Base-by-base conservation (phyloP, 2,888 invertebrate species). In the Meandrusa payeni region DNA sequence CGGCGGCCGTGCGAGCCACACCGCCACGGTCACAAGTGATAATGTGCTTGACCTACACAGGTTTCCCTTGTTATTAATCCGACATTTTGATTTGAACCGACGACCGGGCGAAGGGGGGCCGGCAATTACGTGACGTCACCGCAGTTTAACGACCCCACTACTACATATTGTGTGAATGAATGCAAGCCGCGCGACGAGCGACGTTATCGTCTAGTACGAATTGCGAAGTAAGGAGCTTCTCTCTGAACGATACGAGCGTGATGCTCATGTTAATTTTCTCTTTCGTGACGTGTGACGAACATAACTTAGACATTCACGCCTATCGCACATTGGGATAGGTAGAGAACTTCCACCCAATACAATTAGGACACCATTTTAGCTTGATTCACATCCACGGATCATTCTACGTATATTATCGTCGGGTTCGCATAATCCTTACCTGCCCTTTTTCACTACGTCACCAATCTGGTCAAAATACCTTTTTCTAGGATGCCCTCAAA, bases 61-160 rank as follows among this genome's bases (percentile, higher is more conserved):
- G 66, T 72, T 70, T 82, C 86, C 85, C 78, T 85, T 76, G 80
- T 82, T 85, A 85, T 79, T 82, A 85, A 82, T 83, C 81, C 76
- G 70, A 70, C 76, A 76, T 82, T 86, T 82, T 85, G 86, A 86
- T 86, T 86, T 80, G 72, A 77, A 78, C 71, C 65, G 69, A 63
- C 2, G 74, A 72, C 73, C 71, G 67, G 76, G 63, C 74, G 73
- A 79, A 81, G 86, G 44, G 86, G 85, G 82, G 75, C 73, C 72
- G 79, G 83, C 82, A 83, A 86, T 86, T 87, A 86, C 69, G 77
- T 86, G 86, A 87, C 86, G 86, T 86, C 86, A 82, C 70, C 69
- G 58, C 73, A 68, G 86, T 85, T 83, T 85, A 87, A 86, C 85
- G 86, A 86, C 85, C 86, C 86, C 76, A 83, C 86, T 85, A 86